phyloP scores from a whole-genome alignment of 2,888 invertebrate genomes.

The Machimus rusticus region DNA sequence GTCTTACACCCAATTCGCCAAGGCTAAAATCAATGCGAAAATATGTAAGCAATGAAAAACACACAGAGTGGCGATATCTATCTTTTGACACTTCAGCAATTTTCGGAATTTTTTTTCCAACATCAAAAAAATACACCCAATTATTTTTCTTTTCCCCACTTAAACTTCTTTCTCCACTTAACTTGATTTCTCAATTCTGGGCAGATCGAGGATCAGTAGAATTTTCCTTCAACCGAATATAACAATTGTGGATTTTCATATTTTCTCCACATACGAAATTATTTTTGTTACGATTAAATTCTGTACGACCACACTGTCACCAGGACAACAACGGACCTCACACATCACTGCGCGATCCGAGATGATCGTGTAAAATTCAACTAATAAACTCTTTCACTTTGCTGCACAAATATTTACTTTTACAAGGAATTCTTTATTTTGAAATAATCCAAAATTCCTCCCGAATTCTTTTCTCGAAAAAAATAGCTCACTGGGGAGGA shows the following conservation, averaged over 20 bases:
- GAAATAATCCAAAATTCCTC: not conserved
- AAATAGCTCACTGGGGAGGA: not conserved
- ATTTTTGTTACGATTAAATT: slow-evolving; percentile 25
- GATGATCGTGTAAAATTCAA: not conserved
- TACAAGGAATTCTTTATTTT: slow-evolving; percentile 1
- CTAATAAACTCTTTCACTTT: not conserved
- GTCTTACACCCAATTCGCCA: not conserved
- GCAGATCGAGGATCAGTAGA: not conserved
- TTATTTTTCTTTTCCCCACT: not conserved
- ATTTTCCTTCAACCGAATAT: not conserved
- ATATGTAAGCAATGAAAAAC: slow-evolving; percentile 14
- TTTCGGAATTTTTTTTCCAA: slow-evolving; percentile 10
- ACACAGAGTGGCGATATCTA: not conserved
- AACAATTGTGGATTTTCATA: not conserved
- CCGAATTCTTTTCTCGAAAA: not conserved
- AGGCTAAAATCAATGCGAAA: slow-evolving; percentile 2
- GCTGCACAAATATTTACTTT: slow-evolving; percentile 19
- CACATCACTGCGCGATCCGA: not conserved
- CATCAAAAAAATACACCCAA: not conserved
- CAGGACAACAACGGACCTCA: not conserved
- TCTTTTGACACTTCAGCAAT: slow-evolving; percentile 11
- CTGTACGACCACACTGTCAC: not conserved
- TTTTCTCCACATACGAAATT: slow-evolving; percentile 10
- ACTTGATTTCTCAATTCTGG: not conserved
- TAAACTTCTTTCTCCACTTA: not conserved